Evolutionary conservation across 30 jellyfish, hydroid and myxozoan species (phyloP), one percentile per base, ranked within the genome.

Genomic region (Mastigias papua): DNA sequence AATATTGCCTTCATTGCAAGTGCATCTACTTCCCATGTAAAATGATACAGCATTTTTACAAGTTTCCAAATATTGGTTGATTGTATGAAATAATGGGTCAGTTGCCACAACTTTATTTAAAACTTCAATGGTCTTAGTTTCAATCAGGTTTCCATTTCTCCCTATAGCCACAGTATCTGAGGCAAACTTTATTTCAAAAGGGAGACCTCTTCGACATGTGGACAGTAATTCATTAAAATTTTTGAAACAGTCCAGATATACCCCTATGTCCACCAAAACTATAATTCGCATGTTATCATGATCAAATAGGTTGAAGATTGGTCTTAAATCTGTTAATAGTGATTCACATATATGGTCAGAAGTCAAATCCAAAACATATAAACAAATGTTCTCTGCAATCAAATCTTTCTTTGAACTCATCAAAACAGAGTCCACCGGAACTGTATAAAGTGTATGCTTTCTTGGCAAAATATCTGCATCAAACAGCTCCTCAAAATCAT

Each of bases 91-190:
- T 25, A 34, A 19, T 54, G 42, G 2, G 10, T 58, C 69, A 77
- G 1, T 5, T 27, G 26, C 1, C 5, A 23, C 60, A 62, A 1
- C 0, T 29, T 10, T 77, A 21, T 57, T 78, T 16, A 51, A n/a
- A 58, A 34, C 19, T 8, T 25, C 9, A 54, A 22, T 2, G 11
- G 22, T 34, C 34, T 34, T 37, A 0, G 63, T 17, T 11, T 63
- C 29, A 15, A 80, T 46, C n/a, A 34, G 9, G 28, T 49, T 37
- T 31, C 81, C 90, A 80, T 80, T 62, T 34, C 62, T 29, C 13
- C 90, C 81, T 61, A 80, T 20, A 13, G 69, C 63, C 31, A 80
- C 26, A 9, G 90, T 61, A 32, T 80, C 90, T 54, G 69, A 25
- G 26, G 90, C 81, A 29, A 80, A 13, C 13, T 42, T 80, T 21